Percentiles rank a stretch among this genome's conserved stretches.
phyloP scores from a whole-genome alignment of 2,888 invertebrate species.

The Ditylenchus weischeri region DNA sequence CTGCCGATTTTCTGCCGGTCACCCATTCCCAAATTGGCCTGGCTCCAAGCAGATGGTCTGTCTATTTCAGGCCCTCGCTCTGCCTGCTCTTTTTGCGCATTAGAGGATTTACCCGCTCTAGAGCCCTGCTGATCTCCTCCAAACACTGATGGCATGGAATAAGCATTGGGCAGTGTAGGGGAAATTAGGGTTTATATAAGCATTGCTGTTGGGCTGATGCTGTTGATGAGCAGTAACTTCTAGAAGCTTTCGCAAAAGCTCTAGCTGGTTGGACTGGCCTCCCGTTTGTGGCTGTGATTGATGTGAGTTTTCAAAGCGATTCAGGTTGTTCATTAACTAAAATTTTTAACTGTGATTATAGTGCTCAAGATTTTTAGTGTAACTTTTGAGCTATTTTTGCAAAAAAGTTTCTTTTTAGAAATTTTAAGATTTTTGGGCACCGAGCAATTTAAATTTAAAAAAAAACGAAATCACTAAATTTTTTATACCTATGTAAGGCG shows the following conservation, averaged over 20 bases:
- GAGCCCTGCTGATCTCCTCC: background rate
- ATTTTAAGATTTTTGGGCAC: no score
- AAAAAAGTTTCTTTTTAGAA: no score
- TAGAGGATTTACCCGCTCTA: background rate
- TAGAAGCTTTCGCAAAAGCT: background rate
- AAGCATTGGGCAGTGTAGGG: background rate
- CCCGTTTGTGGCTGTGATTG: background rate
- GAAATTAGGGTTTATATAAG: background rate
- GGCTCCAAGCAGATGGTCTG: background rate
- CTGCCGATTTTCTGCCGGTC: background rate
- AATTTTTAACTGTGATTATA: background rate
- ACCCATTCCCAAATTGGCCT: background rate
- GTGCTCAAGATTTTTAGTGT: no score
- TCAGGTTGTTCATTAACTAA: constrained; percentile 6
- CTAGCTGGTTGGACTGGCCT: background rate
- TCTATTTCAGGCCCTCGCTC: background rate
- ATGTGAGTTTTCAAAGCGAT: background rate
- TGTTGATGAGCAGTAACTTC: background rate
- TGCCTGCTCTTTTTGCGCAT: no score
- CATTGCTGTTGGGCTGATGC: background rate
- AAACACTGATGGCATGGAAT: constrained; percentile 5
- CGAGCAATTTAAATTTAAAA: no score
- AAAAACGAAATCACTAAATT: no score
- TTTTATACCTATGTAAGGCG: no score
- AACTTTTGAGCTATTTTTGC: background rate